Percentiles rank a stretch among this genome's conserved stretches.
Evolutionary conservation across 2,888 invertebrate species (phyloP).

Genomic region (Lagria hirta): DNA sequence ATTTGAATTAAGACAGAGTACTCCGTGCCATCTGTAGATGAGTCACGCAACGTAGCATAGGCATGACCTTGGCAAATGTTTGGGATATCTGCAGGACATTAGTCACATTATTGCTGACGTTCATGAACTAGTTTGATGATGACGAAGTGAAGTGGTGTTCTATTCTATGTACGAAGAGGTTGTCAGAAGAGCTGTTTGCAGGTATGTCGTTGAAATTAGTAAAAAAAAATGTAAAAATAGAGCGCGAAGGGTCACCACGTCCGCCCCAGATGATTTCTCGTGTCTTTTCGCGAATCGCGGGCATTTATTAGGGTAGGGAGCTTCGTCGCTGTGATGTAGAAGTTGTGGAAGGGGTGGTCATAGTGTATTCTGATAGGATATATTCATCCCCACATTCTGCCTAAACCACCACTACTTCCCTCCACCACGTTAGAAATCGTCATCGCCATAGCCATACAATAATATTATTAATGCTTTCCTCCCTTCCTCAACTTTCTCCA

Average conservation of each 20-base stretch:
- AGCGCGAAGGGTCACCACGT: slow-evolving; percentile 37
- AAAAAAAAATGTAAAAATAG: slow-evolving; percentile 1
- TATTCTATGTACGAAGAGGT: slow-evolving; percentile 39
- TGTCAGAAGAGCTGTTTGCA: slow-evolving; percentile 1
- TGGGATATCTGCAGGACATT: no score
- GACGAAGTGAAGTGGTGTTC: no score
- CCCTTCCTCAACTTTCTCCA: slow-evolving; percentile 35
- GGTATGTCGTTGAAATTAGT: slow-evolving; percentile 33
- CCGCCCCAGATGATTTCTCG: slow-evolving; percentile 47
- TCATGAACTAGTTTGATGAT: slow-evolving; percentile 48
- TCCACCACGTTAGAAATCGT: slow-evolving; percentile 54
- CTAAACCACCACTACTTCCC: slow-evolving; percentile 51
- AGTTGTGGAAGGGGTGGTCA: slow-evolving; percentile 57
- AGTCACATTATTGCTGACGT: slow-evolving; percentile 46
- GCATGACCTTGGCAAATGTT: slow-evolving; percentile 42
- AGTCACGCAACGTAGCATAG: no score
- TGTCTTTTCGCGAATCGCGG: slow-evolving; percentile 49
- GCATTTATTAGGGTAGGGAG: slow-evolving; percentile 55
- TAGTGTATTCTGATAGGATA: slow-evolving; percentile 55
- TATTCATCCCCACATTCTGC: slow-evolving; percentile 57
- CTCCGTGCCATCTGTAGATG: slow-evolving; percentile 46
- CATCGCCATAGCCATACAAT: slow-evolving; percentile 52
- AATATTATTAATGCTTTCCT: no score
- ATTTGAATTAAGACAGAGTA: slow-evolving; percentile 34
- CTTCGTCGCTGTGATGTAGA: slow-evolving; percentile 55